Conservation (phyloP, 2,888 invertebrate species). For the Sclerodermus sp. region DNA sequence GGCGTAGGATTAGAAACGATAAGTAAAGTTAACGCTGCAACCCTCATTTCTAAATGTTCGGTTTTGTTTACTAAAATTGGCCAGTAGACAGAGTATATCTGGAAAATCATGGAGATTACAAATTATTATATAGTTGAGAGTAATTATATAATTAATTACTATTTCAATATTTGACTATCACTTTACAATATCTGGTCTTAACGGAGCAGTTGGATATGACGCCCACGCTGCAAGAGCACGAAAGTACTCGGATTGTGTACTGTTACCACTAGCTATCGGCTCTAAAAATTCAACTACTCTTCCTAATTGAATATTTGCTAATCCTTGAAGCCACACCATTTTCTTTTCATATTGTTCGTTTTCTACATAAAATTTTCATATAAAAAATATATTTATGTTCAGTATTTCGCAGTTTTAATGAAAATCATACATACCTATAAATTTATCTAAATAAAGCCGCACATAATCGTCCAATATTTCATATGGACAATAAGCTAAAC, state of each 20-base stretch:
- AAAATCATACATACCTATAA: constrained; percentile 62
- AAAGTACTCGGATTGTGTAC: constrained; percentile 61
- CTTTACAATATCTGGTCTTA: constrained; percentile 61
- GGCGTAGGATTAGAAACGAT: constrained; percentile 68
- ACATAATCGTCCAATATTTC: constrained; percentile 73
- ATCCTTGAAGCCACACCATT: constrained; percentile 72
- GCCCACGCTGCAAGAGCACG: constrained; percentile 72
- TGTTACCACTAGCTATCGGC: constrained; percentile 56
- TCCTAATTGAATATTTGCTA: constrained; percentile 67
- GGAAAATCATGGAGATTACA: constrained; percentile 5
- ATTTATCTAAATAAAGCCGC: constrained; percentile 71
- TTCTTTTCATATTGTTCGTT: constrained; percentile 65
- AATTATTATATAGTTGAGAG: background rate
- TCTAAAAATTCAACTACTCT: constrained; percentile 59
- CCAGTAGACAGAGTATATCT: constrained; percentile 67
- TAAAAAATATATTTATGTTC: background rate
- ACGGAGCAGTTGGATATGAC: constrained; percentile 60
- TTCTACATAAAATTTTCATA: constrained; percentile 17
- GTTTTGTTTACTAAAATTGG: constrained; percentile 70
- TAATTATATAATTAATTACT: background rate
- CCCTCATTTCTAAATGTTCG: constrained; percentile 69
- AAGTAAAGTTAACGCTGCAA: constrained; percentile 68
- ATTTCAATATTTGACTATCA: constrained; percentile 5
- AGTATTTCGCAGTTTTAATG: background rate
- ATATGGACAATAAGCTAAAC: constrained; percentile 60